A percentile compares a stretch with the other conserved stretches of the same genome.
These are phyloP conservation scores for Rhyzopertha dominica DNA, from an alignment of 1,140 invertebrate genomes.

Conservation along the genomic window DNA sequence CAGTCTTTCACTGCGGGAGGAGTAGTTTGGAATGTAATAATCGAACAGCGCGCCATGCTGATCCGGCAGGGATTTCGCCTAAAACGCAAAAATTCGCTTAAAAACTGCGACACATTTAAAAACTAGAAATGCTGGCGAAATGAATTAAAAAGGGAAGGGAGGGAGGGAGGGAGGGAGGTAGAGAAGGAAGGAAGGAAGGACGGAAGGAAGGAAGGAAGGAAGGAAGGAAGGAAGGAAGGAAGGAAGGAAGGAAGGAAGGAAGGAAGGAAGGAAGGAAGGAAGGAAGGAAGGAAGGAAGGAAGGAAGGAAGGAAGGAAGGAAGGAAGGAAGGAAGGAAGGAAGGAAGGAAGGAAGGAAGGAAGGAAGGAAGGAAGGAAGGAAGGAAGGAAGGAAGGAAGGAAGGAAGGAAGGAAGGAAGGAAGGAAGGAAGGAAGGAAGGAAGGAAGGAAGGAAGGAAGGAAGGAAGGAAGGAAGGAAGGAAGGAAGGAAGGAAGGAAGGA, in stretches of 20 bases:
- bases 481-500: constrained; percentile 6
- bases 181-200: constrained; percentile 2
- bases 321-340: constrained; percentile 1
- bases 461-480: constrained; percentile 4
- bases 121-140: too few species aligned
- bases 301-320: constrained; percentile 1
- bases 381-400: constrained; percentile 1
- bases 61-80: too few species aligned
- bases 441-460: constrained; percentile 9
- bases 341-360: constrained; percentile 1
- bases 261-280: constrained; percentile 3
- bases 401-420: constrained; percentile 1
- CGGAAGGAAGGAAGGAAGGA: constrained; percentile 4
- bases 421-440: constrained; percentile 1
- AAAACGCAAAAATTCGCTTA: too few species aligned
- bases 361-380: constrained; percentile 1
- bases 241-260: constrained; percentile 3
- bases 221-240: constrained; percentile 3
- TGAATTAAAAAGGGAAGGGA: neutral
- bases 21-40: too few species aligned
- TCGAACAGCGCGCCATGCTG: too few species aligned
- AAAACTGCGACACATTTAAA: too few species aligned
- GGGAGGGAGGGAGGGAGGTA: constrained; percentile 6
- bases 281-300: constrained; percentile 1
- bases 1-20: too few species aligned